phyloP scores from a whole-genome alignment of 2,888 invertebrate species.

The Lamellibrachia columna region DNA sequence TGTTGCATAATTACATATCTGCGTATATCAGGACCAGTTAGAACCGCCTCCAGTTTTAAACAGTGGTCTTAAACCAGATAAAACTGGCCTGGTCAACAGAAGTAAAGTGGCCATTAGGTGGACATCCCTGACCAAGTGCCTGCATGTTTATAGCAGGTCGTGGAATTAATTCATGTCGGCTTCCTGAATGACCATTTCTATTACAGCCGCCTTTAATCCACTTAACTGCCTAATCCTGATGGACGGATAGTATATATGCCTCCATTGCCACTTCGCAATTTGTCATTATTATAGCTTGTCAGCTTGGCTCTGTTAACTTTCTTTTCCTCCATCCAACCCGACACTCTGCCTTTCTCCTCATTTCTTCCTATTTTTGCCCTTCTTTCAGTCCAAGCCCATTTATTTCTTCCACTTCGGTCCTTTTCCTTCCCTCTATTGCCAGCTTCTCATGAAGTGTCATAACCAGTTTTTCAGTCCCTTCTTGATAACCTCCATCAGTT shows the following conservation, averaged over 20 bases:
- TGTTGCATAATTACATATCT: not conserved
- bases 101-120: not conserved
- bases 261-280: not conserved
- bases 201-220: not conserved
- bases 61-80: not conserved
- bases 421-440: not conserved
- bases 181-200: not conserved
- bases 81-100: not conserved
- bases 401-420: not conserved
- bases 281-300: not conserved
- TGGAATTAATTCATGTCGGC: not conserved
- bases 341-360: not conserved
- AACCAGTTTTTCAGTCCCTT: not conserved
- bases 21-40: too few species aligned
- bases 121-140: not conserved
- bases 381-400: not conserved
- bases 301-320: not conserved
- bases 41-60: not conserved
- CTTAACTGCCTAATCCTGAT: not conserved
- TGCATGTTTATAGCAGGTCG: not conserved
- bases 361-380: not conserved
- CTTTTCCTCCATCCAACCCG: not conserved
- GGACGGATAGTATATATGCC: too few species aligned
- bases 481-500: not conserved
- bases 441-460: not conserved